Conservation (phyloP, 1,140 invertebrate genomes). For the Tetragnatha versicolor region DNA sequence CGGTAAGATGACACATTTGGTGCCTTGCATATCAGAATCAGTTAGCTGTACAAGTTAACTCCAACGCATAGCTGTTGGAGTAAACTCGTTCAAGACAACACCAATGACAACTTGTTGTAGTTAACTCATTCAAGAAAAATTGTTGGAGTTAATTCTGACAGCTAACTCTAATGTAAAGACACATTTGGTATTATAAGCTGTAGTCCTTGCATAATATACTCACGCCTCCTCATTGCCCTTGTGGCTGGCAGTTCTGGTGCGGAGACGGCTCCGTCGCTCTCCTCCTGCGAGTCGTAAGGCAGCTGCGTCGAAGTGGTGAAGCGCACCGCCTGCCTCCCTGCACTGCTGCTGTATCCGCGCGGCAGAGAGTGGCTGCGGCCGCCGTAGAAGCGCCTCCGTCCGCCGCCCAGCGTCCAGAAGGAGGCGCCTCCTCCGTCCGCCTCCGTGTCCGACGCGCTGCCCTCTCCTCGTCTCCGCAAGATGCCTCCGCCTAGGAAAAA, state of each 20-base stretch:
- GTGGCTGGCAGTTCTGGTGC: conserved; percentile 73
- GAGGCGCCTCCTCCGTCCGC: conserved; percentile 67
- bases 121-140: no score
- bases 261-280: conserved; percentile 81
- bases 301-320: conserved; percentile 64
- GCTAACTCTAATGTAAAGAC: no score
- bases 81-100: no score
- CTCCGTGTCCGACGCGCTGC: conserved; percentile 93
- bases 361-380: conserved; percentile 62
- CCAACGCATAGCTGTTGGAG: no score
- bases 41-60: no score
- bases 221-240: conserved; percentile 65
- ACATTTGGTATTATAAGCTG: no score
- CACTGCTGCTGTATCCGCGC: background rate
- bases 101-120: no score
- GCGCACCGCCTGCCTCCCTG: conserved; percentile 53
- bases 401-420: conserved; percentile 59
- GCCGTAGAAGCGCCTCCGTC: conserved; percentile 45
- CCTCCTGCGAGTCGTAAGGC: conserved; percentile 78
- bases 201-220: no score
- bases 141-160: no score
- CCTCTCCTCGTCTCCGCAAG: conserved; percentile 5
- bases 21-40: no score
- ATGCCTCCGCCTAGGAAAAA: conserved; percentile 74
- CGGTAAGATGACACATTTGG: no score